Conservation (phyloP, 2,888 invertebrate species). For the Yponomeuta plumbellus region DNA sequence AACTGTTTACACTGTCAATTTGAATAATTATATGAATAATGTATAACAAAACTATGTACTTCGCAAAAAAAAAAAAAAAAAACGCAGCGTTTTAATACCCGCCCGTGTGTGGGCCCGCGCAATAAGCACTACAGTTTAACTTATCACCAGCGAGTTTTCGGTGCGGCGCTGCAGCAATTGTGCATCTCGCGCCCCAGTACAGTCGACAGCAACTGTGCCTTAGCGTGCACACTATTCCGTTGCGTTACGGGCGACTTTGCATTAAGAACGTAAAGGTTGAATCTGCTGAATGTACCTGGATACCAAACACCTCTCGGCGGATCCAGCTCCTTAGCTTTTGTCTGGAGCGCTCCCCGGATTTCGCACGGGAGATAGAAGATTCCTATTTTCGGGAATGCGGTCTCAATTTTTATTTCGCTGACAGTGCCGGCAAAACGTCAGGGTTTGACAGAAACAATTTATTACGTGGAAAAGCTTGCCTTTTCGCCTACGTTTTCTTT, state of each 20-base stretch:
- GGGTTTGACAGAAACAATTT: neutral
- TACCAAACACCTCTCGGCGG: neutral
- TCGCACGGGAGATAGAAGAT: neutral
- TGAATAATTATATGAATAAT: too few species aligned
- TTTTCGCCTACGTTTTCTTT: neutral
- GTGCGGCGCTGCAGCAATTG: neutral
- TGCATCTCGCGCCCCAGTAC: neutral
- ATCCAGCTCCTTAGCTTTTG: neutral
- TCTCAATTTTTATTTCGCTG: neutral
- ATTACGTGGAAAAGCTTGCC: neutral
- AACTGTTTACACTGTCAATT: too few species aligned
- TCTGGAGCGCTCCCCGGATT: neutral
- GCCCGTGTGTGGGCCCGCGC: neutral
- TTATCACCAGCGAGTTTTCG: conserved; percentile 1
- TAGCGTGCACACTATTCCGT: too few species aligned
- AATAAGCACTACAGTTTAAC: conserved; percentile 3
- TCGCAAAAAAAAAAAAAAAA: too few species aligned
- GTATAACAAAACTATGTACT: too few species aligned
- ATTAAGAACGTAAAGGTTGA: too few species aligned
- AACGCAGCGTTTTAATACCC: neutral
- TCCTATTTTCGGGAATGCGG: neutral
- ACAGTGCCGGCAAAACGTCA: neutral
- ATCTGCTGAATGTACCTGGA: too few species aligned
- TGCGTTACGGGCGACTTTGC: too few species aligned
- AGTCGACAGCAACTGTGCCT: too few species aligned